These are phyloP conservation scores for Sabatieria punctata DNA, from an alignment of 2,888 invertebrate species.

Conservation along the genomic window DNA sequence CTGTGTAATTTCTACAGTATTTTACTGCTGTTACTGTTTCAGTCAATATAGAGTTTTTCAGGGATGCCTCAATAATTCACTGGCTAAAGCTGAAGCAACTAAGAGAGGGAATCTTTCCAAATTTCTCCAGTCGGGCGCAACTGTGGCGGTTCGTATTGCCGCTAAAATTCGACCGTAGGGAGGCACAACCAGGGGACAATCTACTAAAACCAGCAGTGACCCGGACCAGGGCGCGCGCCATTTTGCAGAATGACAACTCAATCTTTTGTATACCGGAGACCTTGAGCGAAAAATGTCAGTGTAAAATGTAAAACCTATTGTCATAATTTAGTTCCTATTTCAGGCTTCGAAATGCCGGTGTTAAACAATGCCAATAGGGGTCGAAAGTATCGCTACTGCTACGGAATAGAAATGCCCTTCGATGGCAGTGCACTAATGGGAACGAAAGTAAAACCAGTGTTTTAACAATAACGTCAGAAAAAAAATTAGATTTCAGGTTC, in stretches of 20 bases:
- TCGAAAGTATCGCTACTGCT: conserved; percentile 60
- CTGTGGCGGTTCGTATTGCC: conserved; percentile 52
- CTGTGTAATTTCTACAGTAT: too few species aligned
- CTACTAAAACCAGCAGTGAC: not conserved
- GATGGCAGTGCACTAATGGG: conserved; percentile 6
- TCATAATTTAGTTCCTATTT: conserved; percentile 1
- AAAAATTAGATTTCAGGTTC: too few species aligned
- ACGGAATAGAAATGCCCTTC: conserved; percentile 37
- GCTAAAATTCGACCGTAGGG: conserved; percentile 29
- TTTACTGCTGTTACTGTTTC: too few species aligned
- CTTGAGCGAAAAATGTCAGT: not conserved
- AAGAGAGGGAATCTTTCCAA: conserved; percentile 37
- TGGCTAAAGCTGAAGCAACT: conserved; percentile 28
- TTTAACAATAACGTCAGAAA: too few species aligned
- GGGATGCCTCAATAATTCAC: conserved; percentile 25
- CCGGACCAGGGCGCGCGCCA: not conserved
- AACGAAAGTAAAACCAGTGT: conserved; percentile 32
- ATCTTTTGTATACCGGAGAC: not conserved
- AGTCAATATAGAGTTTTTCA: too few species aligned
- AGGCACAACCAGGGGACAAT: not conserved
- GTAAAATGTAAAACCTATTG: not conserved
- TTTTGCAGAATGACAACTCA: conserved; percentile 3
- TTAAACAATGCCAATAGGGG: conserved; percentile 55
- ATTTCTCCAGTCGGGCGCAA: conserved; percentile 16
- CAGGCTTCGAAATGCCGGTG: conserved; percentile 54